Evolutionary conservation across 2,797 vertebrate genomes (phyloP), one percentile per base, ranked within the genome.

Genomic region (Decapterus maruadsi): DNA sequence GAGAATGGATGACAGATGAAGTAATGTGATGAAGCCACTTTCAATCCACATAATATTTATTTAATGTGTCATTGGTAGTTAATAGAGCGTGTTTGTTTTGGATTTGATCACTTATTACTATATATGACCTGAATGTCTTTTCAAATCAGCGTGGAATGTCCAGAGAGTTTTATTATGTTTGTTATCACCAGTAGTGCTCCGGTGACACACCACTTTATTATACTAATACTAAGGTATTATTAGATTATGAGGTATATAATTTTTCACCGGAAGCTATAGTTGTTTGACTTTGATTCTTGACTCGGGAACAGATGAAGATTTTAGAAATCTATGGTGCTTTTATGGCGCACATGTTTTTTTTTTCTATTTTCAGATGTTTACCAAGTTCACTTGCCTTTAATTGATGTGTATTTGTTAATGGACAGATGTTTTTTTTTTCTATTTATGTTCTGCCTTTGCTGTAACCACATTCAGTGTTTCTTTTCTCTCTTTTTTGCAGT

Each of bases 141-240:
- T 34, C 2, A 13, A 59, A 40, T 22, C 19, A 38, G 38, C 36
- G 0, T 1, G 22, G 48, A 69, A 60, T 36, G 48, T 51, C 16
- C 42, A 65, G 17, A 45, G 51, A 26, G 20, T 54, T 59, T 76
- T 48, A 59, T 26, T n/a, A 14, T 60, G 51, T 67, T 67, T 72
- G 40, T 75, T 72, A 22, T 71, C 54, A 19, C 69, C 46, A 45
- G 34, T 11, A 20, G 40, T 50, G 50, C 75, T 72, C 72, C 72
- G 60, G 50, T 55, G 34, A 73, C 22, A 31, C 13, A 29, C 16
- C 8, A 29, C 31, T 63, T 64, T 55, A 58, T 61, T 6, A 48
- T 76, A 7, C 14, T n/a, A 57, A 2, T 43, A 60, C 6, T 8
- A 55, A 20, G 4, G 1, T 46, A 10, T 34, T 51, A 31, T 57